A percentile compares a stretch with the other conserved stretches of the same genome.
Conservation (phyloP, 2,113 vertebrate species). For the Callocephalon fimbriatum region DNA sequence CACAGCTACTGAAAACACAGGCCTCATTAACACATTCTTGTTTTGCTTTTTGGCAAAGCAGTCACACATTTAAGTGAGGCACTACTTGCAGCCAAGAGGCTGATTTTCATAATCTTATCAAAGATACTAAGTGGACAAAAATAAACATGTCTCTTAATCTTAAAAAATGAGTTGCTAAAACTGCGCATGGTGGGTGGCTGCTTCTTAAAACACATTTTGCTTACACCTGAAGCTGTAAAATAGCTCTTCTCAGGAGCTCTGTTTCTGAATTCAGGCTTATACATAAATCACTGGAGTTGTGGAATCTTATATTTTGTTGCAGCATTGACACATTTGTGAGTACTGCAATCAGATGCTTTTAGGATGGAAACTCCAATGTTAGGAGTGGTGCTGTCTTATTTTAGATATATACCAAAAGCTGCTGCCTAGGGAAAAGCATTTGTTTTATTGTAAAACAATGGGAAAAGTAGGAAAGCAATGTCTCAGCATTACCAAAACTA, state of each 20-base stretch:
- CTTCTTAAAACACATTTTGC: background rate
- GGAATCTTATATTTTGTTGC: background rate
- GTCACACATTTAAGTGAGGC: background rate
- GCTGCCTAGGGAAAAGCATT: background rate
- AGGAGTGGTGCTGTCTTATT: background rate
- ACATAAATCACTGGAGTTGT: background rate
- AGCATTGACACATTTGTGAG: background rate
- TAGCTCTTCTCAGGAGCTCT: background rate
- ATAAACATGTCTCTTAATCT: background rate
- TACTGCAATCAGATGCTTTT: background rate
- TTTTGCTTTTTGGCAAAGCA: constrained; percentile 37
- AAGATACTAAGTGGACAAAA: constrained; percentile 29
- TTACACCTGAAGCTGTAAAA: constrained; percentile 45
- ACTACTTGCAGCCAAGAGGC: background rate
- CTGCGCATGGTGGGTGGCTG: background rate
- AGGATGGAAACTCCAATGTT: background rate
- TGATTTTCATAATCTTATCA: constrained; percentile 1
- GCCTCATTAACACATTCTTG: constrained; percentile 35
- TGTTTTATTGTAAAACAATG: background rate
- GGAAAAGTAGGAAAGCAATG: background rate
- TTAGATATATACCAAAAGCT: background rate
- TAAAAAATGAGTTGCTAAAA: constrained; percentile 17
- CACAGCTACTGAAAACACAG: background rate
- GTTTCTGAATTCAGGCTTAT: background rate
- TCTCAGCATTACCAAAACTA: background rate